A percentile compares a stretch with the other conserved stretches of the same genome.
phyloP scores from a whole-genome alignment of 2,797 vertebrate species.

The Chrysocyon brachyurus region DNA sequence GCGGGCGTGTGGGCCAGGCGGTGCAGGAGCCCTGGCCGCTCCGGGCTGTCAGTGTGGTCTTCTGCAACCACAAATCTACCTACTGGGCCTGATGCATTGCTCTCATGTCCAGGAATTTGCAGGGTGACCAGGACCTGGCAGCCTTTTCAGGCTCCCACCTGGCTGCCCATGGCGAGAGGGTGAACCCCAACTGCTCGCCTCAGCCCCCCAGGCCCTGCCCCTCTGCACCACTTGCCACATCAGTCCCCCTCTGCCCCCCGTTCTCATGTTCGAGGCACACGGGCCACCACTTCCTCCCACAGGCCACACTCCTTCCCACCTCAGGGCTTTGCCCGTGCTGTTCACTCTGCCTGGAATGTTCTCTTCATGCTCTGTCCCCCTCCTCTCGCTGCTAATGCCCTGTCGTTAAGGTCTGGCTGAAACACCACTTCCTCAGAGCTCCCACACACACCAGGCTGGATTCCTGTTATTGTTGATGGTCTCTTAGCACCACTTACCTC shows the following conservation, averaged over 20 bases:
- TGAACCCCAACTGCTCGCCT: background rate
- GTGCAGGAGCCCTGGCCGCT: background rate
- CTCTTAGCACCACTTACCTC: background rate
- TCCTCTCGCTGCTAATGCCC: background rate
- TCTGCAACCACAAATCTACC: background rate
- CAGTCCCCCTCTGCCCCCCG: fast-evolving
- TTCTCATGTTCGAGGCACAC: fast-evolving
- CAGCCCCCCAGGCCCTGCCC: background rate
- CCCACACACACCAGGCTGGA: background rate
- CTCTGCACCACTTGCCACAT: fast-evolving
- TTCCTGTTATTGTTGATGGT: background rate
- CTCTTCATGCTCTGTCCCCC: background rate
- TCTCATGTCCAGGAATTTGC: background rate
- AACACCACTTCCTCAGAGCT: background rate
- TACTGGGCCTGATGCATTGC: background rate
- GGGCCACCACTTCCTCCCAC: background rate
- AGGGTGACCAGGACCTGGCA: background rate
- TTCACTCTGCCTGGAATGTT: background rate
- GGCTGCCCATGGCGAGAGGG: background rate
- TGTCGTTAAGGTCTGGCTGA: background rate
- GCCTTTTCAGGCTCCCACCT: background rate
- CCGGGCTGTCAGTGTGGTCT: background rate
- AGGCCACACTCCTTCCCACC: background rate
- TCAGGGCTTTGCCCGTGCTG: background rate
- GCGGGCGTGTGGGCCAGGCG: background rate